Conservation (phyloP, 2,797 vertebrate species). For the Orestias chungarensis region DNA sequence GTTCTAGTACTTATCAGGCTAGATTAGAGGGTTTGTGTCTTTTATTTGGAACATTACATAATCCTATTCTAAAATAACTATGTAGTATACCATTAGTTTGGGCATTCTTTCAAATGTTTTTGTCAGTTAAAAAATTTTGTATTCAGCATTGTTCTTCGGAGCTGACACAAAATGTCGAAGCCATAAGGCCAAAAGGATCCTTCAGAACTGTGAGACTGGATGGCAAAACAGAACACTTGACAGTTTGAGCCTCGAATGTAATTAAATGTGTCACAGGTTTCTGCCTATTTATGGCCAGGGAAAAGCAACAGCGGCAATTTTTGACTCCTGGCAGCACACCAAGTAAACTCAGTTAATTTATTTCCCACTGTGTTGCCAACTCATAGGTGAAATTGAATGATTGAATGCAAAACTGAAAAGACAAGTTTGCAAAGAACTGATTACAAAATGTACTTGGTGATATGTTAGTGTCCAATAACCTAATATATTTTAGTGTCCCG, state of each 20-base stretch:
- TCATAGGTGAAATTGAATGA: conserved; percentile 19
- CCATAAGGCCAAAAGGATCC: conserved; percentile 62
- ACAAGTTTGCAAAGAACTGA: background rate
- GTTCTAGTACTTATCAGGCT: conserved; percentile 12
- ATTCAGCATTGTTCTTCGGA: conserved; percentile 43
- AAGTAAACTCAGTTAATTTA: conserved; percentile 38
- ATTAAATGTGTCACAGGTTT: conserved; percentile 71
- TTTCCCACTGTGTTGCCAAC: conserved; percentile 24
- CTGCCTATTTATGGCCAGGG: conserved; percentile 56
- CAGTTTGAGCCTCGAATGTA: conserved; percentile 65
- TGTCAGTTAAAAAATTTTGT: conserved; percentile 33
- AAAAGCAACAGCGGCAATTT: conserved; percentile 33
- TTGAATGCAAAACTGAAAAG: conserved; percentile 7
- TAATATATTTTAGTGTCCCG: too few species aligned
- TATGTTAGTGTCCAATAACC: too few species aligned
- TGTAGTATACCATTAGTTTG: conserved; percentile 1
- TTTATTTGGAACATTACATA: conserved; percentile 25
- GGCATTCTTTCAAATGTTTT: conserved; percentile 14
- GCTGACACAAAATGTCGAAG: conserved; percentile 48
- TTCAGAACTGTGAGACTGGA: conserved; percentile 52
- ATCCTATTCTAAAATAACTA: conserved; percentile 29
- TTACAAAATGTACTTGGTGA: background rate
- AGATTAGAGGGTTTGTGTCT: conserved; percentile 28
- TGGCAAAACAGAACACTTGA: conserved; percentile 49
- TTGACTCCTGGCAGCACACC: conserved; percentile 38